Percentiles rank a stretch among this genome's conserved stretches.
These are phyloP conservation scores for Nycticorax nycticorax DNA, from an alignment of 2,113 vertebrate species.

Conservation along the genomic window DNA sequence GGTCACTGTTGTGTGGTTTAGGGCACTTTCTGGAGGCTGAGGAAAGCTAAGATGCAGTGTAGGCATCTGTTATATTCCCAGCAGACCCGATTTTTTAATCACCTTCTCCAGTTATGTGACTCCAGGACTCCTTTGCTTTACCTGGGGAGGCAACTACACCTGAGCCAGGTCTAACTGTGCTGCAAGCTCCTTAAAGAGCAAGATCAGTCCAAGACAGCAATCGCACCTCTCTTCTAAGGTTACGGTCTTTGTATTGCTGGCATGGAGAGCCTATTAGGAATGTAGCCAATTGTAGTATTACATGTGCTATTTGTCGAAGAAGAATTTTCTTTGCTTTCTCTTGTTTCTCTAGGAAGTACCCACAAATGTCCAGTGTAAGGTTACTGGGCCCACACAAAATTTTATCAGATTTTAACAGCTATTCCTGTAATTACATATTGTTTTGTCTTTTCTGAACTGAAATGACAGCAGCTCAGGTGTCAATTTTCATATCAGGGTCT, in stretches of 20 bases:
- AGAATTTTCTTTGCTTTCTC: slow-evolving; percentile 64
- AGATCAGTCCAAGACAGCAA: slow-evolving; percentile 3
- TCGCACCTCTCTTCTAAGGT: slow-evolving; percentile 45
- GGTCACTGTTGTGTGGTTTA: not conserved
- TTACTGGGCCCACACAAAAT: slow-evolving; percentile 36
- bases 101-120: not conserved
- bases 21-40: not conserved
- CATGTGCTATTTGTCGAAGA: not conserved
- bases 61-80: not conserved
- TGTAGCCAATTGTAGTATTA: slow-evolving; percentile 34
- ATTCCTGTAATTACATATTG: slow-evolving; percentile 53
- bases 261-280: slow-evolving; percentile 23
- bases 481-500: not conserved
- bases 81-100: not conserved
- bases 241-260: slow-evolving; percentile 21
- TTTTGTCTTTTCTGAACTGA: not conserved
- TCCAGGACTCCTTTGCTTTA: not conserved
- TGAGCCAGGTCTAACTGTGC: not conserved
- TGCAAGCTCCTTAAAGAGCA: not conserved
- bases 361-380: slow-evolving; percentile 37
- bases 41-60: not conserved
- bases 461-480: not conserved
- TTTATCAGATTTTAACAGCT: slow-evolving; percentile 57
- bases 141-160: not conserved
- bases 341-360: slow-evolving; percentile 61